Base-by-base conservation (phyloP, 2,888 invertebrate species). In the Andricus quercusramuli region DNA sequence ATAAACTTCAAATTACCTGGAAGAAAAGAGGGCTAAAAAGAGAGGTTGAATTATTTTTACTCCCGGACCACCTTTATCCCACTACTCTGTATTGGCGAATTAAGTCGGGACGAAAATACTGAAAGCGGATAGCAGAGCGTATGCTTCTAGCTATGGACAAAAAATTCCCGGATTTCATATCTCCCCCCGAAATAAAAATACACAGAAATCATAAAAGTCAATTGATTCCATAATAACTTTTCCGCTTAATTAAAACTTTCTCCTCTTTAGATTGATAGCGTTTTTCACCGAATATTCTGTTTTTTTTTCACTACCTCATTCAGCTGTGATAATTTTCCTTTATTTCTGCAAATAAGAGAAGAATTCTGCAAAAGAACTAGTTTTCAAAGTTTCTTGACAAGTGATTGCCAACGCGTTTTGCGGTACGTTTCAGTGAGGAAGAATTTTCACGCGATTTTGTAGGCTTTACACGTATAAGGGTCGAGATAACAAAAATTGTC, bases 1-100 rank as follows among this genome's bases (percentile, higher is more conserved):
- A 29, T 74, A 74, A 56, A 56, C 56, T 56, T 74, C 32, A 56
- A 56, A 74, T 74, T 74, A 74, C 74, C 74, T 32, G 22, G 20
- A 51, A 70, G 29, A 51, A 51, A 20, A 25, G 20, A 11, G 29
- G 17, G 8, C 51, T 44, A 68, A 41, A 68, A 67, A 47, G 62
- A 22, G 25, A 25, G 9, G 47, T 29, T 44, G 44, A 70, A 70
- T 29, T 47, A 70, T 51, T 70, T 70, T 70, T 29, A 70, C 29
- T 20, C 22, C 13, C 17, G 17, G 15, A 13, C 62, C 15, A 15
- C 15, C n/a, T 56, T 29, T 29, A 64, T 64, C 25, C 22, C 6
- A 29, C 5, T 29, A 64, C 25, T 29, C 25, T 64, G 62, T 64
- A 64, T 64, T 64, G 62, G 62, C 25, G 25, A 64, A 64, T 64